phyloP scores from a whole-genome alignment of 2,797 vertebrate genomes.

The Micrastur ruficollis region DNA sequence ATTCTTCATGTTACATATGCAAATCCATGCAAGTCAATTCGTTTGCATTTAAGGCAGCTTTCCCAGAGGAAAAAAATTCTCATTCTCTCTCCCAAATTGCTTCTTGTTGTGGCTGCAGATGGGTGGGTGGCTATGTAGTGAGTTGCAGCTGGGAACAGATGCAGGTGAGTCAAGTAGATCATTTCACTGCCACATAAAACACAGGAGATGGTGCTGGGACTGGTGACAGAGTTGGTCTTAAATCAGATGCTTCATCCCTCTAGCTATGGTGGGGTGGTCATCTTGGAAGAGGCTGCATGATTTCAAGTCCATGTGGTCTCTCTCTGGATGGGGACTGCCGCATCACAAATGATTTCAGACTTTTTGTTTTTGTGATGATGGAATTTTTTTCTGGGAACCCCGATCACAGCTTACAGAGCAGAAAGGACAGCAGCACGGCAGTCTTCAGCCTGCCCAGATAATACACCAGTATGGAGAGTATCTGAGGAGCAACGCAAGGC shows the following conservation, averaged over 20 bases:
- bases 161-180: background rate
- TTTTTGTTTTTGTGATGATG: background rate
- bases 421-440: background rate
- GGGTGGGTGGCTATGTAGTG: background rate
- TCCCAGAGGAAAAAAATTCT: background rate
- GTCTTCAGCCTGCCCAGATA: background rate
- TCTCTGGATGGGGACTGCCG: background rate
- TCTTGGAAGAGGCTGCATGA: background rate
- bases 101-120: background rate
- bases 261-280: background rate
- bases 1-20: background rate
- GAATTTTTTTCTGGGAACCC: background rate
- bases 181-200: background rate
- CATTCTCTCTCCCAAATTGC: background rate
- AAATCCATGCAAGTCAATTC: background rate
- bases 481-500: background rate
- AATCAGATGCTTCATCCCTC: background rate
- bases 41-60: background rate
- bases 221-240: background rate
- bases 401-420: accelerated
- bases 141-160: background rate
- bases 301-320: background rate
- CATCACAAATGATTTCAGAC: background rate
- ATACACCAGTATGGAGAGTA: accelerated
- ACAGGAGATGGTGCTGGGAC: background rate